phyloP scores from a whole-genome alignment of 1,140 invertebrate species.

The Dufourea novaeangliae region DNA sequence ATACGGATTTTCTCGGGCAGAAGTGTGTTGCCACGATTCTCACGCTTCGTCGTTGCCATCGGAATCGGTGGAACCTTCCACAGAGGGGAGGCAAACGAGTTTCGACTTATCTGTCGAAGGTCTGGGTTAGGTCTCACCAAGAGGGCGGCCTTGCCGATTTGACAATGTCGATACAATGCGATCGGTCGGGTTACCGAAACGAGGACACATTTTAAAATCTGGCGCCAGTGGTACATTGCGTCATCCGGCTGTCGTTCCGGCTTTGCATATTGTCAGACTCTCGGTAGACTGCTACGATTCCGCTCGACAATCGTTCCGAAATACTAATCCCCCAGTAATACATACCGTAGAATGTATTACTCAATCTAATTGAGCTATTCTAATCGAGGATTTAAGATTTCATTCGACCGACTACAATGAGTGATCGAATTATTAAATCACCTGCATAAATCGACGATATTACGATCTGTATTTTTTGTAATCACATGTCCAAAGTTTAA shows the following conservation, averaged over 20 bases:
- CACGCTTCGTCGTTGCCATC: neutral
- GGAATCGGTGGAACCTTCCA: neutral
- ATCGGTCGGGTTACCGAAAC: constrained; percentile 27
- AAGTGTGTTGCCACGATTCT: neutral
- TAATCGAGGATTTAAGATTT: neutral
- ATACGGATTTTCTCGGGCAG: no score
- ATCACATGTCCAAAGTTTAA: no score
- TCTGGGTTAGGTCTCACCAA: constrained; percentile 42
- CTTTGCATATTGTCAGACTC: neutral
- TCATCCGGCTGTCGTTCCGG: neutral
- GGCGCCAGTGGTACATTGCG: constrained; percentile 35
- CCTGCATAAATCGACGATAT: no score
- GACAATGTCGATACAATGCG: constrained; percentile 39
- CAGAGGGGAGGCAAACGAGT: constrained; percentile 17
- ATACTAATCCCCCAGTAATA: neutral
- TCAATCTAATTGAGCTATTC: constrained; percentile 2
- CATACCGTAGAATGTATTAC: neutral
- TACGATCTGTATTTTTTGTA: no score
- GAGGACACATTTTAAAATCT: constrained; percentile 36
- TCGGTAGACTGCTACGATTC: neutral
- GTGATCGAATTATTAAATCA: neutral
- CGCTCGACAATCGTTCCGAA: neutral
- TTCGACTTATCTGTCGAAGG: constrained; percentile 55
- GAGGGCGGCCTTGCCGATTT: constrained; percentile 54
- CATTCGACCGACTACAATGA: no score